Percentiles rank a stretch among this genome's conserved stretches.
phyloP scores from a whole-genome alignment of 2,797 vertebrate species.

The Melopsittacus undulatus region DNA sequence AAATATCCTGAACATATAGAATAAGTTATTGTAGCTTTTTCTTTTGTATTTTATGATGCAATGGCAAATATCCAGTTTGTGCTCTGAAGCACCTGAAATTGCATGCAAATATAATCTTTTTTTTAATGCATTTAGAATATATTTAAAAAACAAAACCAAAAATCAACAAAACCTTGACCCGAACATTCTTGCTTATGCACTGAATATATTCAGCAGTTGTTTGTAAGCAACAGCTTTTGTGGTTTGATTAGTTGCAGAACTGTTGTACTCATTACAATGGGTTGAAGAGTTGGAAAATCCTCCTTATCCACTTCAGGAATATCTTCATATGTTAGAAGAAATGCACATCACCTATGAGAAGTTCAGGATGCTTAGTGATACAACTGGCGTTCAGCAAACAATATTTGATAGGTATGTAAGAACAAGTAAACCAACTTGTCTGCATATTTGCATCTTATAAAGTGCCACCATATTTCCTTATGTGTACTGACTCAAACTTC shows the following conservation, averaged over 20 bases:
- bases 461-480: neutral
- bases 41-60: neutral
- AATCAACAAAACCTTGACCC: neutral
- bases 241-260: slow-evolving; percentile 83
- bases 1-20: neutral
- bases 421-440: neutral
- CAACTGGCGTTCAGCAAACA: slow-evolving; percentile 75
- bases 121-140: neutral
- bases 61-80: neutral
- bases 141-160: neutral
- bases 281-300: slow-evolving; percentile 86
- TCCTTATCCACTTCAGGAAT: slow-evolving; percentile 78
- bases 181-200: neutral
- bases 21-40: neutral
- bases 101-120: neutral
- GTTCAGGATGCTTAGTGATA: slow-evolving; percentile 63
- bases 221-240: neutral
- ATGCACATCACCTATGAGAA: slow-evolving; percentile 78
- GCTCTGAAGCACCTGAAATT: neutral
- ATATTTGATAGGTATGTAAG: slow-evolving; percentile 85
- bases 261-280: slow-evolving; percentile 92
- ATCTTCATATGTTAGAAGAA: slow-evolving; percentile 81
- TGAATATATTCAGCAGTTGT: neutral
- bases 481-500: neutral
- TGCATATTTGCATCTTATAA: neutral